Evolutionary conservation across 2,888 invertebrate species (phyloP).

Genomic region (Halocaridina rubra): DNA sequence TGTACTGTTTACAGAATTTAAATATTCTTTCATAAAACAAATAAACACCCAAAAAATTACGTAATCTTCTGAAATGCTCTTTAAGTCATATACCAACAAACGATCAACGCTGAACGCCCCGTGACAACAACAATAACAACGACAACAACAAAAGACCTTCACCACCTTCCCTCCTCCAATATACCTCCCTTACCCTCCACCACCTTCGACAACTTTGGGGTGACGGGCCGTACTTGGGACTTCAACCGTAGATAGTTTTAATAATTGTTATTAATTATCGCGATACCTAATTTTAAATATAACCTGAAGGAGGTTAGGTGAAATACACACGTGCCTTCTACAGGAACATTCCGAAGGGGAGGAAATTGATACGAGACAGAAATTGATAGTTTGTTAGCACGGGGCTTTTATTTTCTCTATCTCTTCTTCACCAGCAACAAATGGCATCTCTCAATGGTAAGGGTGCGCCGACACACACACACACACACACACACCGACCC

Average conservation of each 20-base stretch:
- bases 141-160: neutral
- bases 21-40: no score
- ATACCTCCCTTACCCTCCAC: neutral
- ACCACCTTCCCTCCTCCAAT: neutral
- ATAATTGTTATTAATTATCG: conserved; percentile 19
- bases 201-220: neutral
- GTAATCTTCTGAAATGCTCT: no score
- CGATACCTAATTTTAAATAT: conserved; percentile 1
- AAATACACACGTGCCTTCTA: neutral
- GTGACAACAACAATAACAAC: neutral
- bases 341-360: neutral
- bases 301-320: neutral
- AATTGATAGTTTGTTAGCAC: conserved; percentile 38
- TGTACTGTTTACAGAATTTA: no score
- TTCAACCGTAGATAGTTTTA: no score
- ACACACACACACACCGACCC: no score
- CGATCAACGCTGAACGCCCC: no score
- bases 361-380: neutral
- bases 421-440: conserved; percentile 42
- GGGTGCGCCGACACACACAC: conserved; percentile 32
- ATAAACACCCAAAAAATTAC: no score
- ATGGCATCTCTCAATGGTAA: conserved; percentile 39
- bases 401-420: neutral
- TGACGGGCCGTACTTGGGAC: conserved; percentile 2
- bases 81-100: neutral